Conservation (phyloP, 2,113 vertebrate species). For the Ovibos moschatus region DNA sequence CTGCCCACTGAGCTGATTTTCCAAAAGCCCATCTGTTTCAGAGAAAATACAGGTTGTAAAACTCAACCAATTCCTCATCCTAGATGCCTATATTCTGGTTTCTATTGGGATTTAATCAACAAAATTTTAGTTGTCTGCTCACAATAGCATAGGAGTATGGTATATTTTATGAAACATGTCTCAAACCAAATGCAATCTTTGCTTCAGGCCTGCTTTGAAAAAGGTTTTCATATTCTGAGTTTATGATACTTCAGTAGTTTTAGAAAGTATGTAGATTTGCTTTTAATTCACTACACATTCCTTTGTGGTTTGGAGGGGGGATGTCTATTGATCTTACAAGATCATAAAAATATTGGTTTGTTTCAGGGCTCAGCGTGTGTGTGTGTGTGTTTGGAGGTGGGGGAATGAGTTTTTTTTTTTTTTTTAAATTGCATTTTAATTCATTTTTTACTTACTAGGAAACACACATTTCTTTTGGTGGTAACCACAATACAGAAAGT, state of each 20-base stretch:
- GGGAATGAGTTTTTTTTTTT: neutral
- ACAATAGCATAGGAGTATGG: constrained; percentile 5
- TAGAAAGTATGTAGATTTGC: neutral
- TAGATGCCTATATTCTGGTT: neutral
- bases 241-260: neutral
- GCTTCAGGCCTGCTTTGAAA: constrained; percentile 34
- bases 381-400: neutral
- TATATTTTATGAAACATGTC: neutral
- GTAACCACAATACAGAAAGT: neutral
- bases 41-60: neutral
- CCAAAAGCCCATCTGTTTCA: neutral
- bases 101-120: neutral
- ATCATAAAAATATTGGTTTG: neutral
- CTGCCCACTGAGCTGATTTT: neutral
- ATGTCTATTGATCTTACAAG: neutral
- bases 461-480: neutral
- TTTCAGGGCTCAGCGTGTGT: neutral
- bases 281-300: neutral
- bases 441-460: neutral
- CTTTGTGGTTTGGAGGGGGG: neutral
- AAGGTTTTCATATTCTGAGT: neutral
- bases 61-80: neutral
- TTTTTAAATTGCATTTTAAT: neutral
- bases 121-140: neutral
- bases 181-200: constrained; percentile 12